Evolutionary conservation across 2,113 vertebrate genomes (phyloP).

Genomic region (Gulo gulo): DNA sequence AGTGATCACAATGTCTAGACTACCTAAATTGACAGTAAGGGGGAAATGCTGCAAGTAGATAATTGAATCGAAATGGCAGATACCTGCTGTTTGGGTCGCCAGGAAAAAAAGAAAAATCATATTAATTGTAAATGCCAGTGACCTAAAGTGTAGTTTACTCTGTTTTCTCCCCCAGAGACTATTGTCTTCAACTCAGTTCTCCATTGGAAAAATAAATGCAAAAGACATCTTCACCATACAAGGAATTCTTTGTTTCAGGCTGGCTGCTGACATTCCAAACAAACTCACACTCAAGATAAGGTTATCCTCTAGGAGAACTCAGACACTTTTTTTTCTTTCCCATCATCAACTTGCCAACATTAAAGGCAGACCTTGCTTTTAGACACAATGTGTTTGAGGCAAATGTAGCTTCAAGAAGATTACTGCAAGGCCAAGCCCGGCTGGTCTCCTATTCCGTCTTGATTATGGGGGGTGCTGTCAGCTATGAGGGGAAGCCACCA

Average conservation of each 20-base stretch:
- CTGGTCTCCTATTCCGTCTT: conserved; percentile 17
- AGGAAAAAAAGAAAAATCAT: conserved; percentile 54
- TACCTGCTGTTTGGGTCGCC: conserved; percentile 43
- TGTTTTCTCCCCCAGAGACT: conserved; percentile 1
- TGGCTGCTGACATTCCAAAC: conserved; percentile 50
- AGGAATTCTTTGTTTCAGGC: conserved; percentile 67
- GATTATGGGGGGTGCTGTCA: neutral
- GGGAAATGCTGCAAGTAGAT: conserved; percentile 54
- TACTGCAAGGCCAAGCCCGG: neutral
- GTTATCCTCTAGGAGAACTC: conserved; percentile 10
- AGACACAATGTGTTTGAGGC: neutral
- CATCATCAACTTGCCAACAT: conserved; percentile 26
- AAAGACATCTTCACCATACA: conserved; percentile 49
- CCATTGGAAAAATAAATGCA: conserved; percentile 31
- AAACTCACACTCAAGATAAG: conserved; percentile 63
- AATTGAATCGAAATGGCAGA: conserved; percentile 60
- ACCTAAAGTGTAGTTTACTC: conserved; percentile 23
- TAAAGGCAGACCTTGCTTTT: conserved; percentile 38
- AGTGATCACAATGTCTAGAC: conserved; percentile 59
- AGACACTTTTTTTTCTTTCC: neutral
- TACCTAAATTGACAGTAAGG: conserved; percentile 54
- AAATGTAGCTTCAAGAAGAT: conserved; percentile 18
- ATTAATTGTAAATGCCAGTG: conserved; percentile 55
- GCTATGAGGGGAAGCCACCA: neutral
- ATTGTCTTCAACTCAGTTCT: conserved; percentile 10